Evolutionary conservation across 1,140 invertebrate genomes (phyloP).

Genomic region (Reticulitermes speratus): DNA sequence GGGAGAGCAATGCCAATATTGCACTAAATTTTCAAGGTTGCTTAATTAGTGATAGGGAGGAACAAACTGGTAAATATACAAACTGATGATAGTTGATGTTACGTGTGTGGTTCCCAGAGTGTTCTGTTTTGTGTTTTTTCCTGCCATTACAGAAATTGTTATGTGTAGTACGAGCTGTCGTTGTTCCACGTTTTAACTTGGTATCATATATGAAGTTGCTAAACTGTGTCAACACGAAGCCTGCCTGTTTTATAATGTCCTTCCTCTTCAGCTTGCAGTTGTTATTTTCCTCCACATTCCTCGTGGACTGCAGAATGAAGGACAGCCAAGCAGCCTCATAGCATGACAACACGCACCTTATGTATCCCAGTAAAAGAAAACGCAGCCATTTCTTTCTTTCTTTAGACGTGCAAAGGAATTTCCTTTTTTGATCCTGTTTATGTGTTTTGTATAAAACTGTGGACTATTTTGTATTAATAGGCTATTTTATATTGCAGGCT

Average conservation of each 20-base stretch:
- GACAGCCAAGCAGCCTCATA: background rate
- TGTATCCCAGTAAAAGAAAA: background rate
- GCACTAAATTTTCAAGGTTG: constrained; percentile 98
- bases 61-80: constrained; percentile 2
- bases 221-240: background rate
- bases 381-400: background rate
- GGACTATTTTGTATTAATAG: no score
- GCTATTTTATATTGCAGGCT: no score
- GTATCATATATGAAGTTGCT: background rate
- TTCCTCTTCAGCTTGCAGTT: constrained; percentile 3
- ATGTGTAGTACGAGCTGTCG: background rate
- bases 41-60: constrained; percentile 36
- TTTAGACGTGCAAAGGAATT: background rate
- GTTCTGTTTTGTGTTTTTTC: background rate
- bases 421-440: background rate
- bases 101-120: background rate
- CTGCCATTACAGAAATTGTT: background rate
- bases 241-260: background rate
- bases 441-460: background rate
- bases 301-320: background rate
- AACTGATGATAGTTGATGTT: background rate
- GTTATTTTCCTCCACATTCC: background rate
- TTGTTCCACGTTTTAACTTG: background rate
- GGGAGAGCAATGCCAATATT: constrained; percentile 99
- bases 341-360: background rate